A percentile compares a stretch with the other conserved stretches of the same genome.
These are phyloP conservation scores for Camponotus floridanus DNA, from an alignment of 1,140 invertebrate species.

Conservation along the genomic window DNA sequence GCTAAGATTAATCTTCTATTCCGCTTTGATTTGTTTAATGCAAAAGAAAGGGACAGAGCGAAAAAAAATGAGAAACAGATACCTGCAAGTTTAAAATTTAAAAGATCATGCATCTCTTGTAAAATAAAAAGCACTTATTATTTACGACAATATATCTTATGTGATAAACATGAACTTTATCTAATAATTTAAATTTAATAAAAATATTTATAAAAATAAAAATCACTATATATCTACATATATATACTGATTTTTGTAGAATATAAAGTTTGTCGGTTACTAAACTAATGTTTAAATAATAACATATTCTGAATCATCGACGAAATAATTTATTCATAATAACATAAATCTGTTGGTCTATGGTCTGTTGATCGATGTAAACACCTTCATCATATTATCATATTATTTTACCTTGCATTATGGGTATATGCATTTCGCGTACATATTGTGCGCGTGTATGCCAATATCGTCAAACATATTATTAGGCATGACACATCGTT, in stretches of 20 bases:
- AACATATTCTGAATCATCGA: neutral
- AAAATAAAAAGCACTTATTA: neutral
- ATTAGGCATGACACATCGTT: slow-evolving; percentile 57
- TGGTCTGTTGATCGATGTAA: neutral
- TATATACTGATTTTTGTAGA: neutral
- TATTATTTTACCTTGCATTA: neutral
- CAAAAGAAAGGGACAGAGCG: too few species aligned
- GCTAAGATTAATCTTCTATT: neutral
- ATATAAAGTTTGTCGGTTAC: neutral
- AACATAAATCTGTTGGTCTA: neutral
- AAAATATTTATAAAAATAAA: slow-evolving; percentile 1
- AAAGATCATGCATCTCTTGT: too few species aligned
- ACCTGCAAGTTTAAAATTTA: neutral
- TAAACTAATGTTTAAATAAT: neutral
- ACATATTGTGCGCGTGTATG: neutral
- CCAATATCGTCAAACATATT: slow-evolving; percentile 66
- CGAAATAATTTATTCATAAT: neutral
- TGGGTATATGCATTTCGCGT: slow-evolving; percentile 16
- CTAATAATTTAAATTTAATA: neutral
- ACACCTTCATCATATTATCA: neutral
- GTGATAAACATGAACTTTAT: neutral
- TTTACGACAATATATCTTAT: neutral
- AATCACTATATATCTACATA: neutral
- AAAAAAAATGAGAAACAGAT: neutral
- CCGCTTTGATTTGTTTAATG: neutral